Evolutionary conservation across 2,888 invertebrate species (phyloP).

Genomic region (Pristionchus mayeri): DNA sequence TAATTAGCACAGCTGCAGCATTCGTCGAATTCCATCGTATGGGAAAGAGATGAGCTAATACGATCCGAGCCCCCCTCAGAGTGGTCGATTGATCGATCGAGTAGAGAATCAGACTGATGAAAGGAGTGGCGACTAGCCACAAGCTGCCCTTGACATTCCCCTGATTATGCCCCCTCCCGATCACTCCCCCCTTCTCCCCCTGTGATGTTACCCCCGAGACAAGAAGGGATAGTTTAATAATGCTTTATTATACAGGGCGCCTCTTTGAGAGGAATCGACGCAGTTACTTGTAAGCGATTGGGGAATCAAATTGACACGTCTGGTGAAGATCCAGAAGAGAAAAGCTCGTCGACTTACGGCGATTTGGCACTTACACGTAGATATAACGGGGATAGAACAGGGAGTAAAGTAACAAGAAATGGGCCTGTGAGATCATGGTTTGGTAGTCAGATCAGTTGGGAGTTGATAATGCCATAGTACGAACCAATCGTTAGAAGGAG

Average conservation of each 20-base stretch:
- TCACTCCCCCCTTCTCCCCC: neutral
- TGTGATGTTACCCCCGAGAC: neutral
- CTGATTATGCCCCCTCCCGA: neutral
- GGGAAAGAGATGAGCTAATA: neutral
- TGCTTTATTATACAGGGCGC: slow-evolving; percentile 33
- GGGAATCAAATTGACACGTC: neutral
- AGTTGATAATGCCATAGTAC: slow-evolving; percentile 35
- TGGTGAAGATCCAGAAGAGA: slow-evolving; percentile 5
- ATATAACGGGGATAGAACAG: neutral
- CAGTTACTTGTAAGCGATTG: slow-evolving; percentile 1
- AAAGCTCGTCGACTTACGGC: slow-evolving; percentile 24
- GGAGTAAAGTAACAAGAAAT: slow-evolving; percentile 9
- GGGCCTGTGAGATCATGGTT: slow-evolving; percentile 36
- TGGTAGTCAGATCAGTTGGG: slow-evolving; percentile 1
- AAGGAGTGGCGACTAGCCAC: neutral
- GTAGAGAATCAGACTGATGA: neutral
- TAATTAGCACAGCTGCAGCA: slow-evolving; percentile 22
- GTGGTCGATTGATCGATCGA: neutral
- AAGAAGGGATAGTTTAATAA: slow-evolving; percentile 20
- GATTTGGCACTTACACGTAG: neutral
- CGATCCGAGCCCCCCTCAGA: neutral
- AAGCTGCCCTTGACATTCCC: slow-evolving; percentile 15
- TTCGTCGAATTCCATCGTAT: slow-evolving; percentile 16
- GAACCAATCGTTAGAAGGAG: neutral
- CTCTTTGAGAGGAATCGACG: slow-evolving; percentile 39